These are phyloP conservation scores for Temnopleurus reevesii DNA, from an alignment of 53 echinoderm and acorn worm species.

Conservation along the genomic window DNA sequence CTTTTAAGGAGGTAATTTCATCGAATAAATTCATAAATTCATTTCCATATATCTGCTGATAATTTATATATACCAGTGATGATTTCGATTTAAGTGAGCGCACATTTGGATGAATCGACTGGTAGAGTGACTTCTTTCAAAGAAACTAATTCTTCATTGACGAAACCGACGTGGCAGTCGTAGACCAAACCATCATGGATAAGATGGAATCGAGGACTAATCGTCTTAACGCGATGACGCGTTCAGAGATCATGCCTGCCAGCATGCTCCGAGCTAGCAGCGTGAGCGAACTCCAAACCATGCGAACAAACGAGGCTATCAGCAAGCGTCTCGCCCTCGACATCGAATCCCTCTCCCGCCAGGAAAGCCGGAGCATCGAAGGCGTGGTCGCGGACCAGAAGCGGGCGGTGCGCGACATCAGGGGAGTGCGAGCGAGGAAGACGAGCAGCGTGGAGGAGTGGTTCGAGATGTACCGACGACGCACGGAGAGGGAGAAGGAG, in stretches of 20 bases:
- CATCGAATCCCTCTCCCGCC: constrained; percentile 17
- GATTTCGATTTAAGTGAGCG: no score
- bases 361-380: constrained; percentile 34
- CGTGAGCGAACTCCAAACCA: constrained; percentile 56
- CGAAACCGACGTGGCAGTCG: not conserved
- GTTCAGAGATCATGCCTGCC: constrained; percentile 56
- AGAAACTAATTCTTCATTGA: not conserved
- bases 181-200: constrained; percentile 24
- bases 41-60: no score
- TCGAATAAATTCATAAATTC: no score
- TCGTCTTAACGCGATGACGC: constrained; percentile 52
- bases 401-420: constrained; percentile 26
- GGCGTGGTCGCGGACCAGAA: constrained; percentile 21
- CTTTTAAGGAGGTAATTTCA: no score
- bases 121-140: not conserved
- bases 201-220: constrained; percentile 16
- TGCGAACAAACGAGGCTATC: constrained; percentile 49
- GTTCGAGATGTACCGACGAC: constrained; percentile 26
- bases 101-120: not conserved
- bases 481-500: constrained; percentile 46
- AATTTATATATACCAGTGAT: no score
- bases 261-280: constrained; percentile 49
- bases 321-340: constrained; percentile 39
- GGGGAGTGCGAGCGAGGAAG: not conserved
- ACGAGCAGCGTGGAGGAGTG: constrained; percentile 53